These are phyloP conservation scores for Zosterops lateralis DNA, from an alignment of 2,113 vertebrate genomes.

Conservation along the genomic window DNA sequence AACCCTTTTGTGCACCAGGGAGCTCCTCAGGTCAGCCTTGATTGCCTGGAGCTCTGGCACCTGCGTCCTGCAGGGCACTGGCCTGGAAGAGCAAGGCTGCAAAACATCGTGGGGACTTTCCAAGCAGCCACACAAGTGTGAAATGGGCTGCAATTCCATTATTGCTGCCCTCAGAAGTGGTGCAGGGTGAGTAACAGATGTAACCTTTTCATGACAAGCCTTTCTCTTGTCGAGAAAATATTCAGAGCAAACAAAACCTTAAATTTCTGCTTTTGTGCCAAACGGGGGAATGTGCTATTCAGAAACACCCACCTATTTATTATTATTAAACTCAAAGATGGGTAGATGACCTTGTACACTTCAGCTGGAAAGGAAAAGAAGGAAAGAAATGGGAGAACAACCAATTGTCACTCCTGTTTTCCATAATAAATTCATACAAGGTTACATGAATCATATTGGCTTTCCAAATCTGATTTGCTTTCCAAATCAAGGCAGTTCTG, in stretches of 20 bases:
- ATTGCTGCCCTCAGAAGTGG: neutral
- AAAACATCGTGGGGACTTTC: neutral
- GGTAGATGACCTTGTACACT: neutral
- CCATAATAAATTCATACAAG: neutral
- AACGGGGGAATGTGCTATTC: neutral
- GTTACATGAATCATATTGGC: neutral
- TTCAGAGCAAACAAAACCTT: neutral
- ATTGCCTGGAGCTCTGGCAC: neutral
- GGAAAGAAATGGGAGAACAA: neutral
- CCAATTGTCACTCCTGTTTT: neutral
- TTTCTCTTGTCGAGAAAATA: neutral
- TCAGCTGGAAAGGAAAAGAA: neutral
- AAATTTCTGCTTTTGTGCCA: neutral
- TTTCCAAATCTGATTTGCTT: neutral
- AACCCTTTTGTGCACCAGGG: neutral
- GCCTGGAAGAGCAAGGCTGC: neutral
- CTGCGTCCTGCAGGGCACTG: rapidly evolving
- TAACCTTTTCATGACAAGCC: neutral
- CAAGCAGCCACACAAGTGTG: neutral
- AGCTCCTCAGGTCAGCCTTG: neutral
- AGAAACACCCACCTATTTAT: neutral
- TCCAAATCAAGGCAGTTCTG: neutral
- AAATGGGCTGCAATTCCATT: neutral
- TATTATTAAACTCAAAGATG: neutral
- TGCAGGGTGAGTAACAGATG: neutral